These are phyloP conservation scores for Margarornis squamiger DNA, from an alignment of 2,797 vertebrate genomes.

Conservation along the genomic window DNA sequence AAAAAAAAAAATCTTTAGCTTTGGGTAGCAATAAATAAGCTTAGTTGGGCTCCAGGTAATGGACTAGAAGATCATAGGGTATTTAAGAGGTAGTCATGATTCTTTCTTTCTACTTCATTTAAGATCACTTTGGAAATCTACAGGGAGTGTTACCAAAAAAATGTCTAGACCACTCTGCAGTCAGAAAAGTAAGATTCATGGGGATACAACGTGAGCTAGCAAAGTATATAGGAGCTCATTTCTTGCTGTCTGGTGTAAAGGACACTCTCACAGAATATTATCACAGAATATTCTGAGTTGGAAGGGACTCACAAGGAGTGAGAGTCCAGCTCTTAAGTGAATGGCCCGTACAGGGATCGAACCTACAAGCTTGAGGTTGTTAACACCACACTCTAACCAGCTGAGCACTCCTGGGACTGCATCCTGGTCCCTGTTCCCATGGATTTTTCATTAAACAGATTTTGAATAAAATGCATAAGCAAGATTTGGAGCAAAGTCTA, in stretches of 20 bases:
- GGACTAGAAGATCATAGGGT: neutral
- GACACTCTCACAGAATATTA: neutral
- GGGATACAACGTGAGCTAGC: neutral
- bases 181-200: neutral
- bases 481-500: neutral
- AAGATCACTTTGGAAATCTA: neutral
- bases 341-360: neutral
- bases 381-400: neutral
- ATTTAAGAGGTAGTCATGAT: neutral
- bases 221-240: neutral
- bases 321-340: neutral
- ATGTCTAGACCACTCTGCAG: neutral
- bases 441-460: neutral
- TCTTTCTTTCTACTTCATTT: neutral
- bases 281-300: neutral
- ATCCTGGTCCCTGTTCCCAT: neutral
- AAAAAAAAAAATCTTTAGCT: constrained; percentile 2
- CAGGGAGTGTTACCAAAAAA: neutral
- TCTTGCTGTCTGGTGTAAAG: neutral
- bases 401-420: neutral
- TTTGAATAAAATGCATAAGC: neutral
- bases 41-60: neutral
- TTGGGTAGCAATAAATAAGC: constrained; percentile 2
- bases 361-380: too few species aligned
- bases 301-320: neutral